Conservation (phyloP, 1,140 invertebrate species). For the Rhynchophorus ferrugineus region DNA sequence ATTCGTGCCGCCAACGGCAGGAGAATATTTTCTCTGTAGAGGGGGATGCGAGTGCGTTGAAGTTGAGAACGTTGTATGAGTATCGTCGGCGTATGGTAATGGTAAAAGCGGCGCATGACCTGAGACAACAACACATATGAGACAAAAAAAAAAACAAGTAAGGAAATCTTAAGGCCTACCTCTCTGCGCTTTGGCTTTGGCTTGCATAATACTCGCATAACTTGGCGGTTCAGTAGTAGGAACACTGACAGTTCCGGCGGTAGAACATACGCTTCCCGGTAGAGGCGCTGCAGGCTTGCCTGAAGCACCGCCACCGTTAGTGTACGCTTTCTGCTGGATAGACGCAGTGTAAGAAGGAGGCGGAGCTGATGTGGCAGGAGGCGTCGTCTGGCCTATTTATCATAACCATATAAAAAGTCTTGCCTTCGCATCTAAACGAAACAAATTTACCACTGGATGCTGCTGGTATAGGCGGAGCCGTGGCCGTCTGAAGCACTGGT, state of each 20-base stretch:
- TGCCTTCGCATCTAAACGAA: not conserved
- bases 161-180: constrained; percentile 13
- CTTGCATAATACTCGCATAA: constrained; percentile 87
- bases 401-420: not conserved
- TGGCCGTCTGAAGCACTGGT: constrained; percentile 86
- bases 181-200: constrained; percentile 59
- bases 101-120: constrained; percentile 62
- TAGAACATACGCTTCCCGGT: constrained; percentile 43
- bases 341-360: constrained; percentile 74
- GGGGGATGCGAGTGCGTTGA: constrained; percentile 49
- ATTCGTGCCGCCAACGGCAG: constrained; percentile 45
- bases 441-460: constrained; percentile 13
- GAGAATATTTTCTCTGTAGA: constrained; percentile 58
- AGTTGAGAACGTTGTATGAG: constrained; percentile 42
- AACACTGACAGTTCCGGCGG: constrained; percentile 45
- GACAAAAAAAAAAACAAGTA: constrained; percentile 11
- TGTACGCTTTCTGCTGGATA: constrained; percentile 63
- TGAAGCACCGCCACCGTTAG: constrained; percentile 35
- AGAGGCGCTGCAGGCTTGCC: constrained; percentile 48
- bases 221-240: constrained; percentile 85
- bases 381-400: constrained; percentile 35
- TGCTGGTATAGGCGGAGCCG: constrained; percentile 60
- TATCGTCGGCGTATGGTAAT: constrained; percentile 54
- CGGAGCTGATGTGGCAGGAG: constrained; percentile 51
- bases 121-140: constrained; percentile 35